Percentiles rank a stretch among this genome's conserved stretches.
These are phyloP conservation scores for Brienomyrus longianalis DNA, from an alignment of 2,113 vertebrate species.

Conservation along the genomic window DNA sequence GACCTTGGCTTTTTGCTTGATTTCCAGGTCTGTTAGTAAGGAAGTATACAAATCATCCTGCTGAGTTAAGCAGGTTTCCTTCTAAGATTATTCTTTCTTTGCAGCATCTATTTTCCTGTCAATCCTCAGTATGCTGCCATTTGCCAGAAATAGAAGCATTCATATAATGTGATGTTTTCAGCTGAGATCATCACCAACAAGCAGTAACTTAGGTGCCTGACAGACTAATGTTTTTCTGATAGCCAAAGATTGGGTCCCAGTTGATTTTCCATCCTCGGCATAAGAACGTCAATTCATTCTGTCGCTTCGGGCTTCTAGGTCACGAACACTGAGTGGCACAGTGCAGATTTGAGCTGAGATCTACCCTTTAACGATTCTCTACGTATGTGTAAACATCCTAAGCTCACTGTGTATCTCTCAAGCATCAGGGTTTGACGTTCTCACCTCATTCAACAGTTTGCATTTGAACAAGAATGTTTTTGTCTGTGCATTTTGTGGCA, in stretches of 20 bases:
- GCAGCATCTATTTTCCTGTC: not conserved
- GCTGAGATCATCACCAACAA: not conserved
- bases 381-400: not conserved
- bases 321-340: not conserved
- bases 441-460: not conserved
- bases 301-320: not conserved
- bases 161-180: not conserved
- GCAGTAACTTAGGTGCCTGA: not conserved
- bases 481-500: not conserved
- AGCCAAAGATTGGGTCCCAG: not conserved
- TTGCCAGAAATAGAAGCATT: slow-evolving; percentile 27
- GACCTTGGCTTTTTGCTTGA: not conserved
- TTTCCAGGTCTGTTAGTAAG: not conserved
- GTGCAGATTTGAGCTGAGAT: not conserved
- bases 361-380: not conserved
- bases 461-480: not conserved
- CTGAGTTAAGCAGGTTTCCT: not conserved
- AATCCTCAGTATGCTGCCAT: slow-evolving; percentile 17
- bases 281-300: not conserved
- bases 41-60: not conserved
- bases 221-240: not conserved
- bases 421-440: not conserved
- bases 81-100: not conserved
- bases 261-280: not conserved
- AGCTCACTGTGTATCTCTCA: not conserved